Evolutionary conservation across 2,888 invertebrate species (phyloP).

Genomic region (Coenonympha arcania): DNA sequence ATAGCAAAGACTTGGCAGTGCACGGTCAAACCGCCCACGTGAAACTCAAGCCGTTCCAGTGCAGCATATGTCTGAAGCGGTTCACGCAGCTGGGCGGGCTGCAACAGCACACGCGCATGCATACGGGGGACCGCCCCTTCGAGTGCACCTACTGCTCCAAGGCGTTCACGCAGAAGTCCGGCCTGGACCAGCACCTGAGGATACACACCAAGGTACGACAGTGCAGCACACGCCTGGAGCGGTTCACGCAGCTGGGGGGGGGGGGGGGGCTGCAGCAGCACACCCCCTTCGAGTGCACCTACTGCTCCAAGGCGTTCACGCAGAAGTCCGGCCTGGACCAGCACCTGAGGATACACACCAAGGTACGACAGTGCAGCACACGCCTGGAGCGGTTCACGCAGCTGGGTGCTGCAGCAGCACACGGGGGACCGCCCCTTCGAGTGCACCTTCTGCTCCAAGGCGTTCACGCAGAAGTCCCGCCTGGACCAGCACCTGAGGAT

Average conservation of each 20-base stretch:
- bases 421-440: conserved; percentile 57
- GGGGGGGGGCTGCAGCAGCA: no score
- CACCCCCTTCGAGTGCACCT: no score
- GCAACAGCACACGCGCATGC: conserved; percentile 57
- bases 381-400: conserved; percentile 62
- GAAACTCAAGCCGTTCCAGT: conserved; percentile 55
- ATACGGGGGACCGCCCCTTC: conserved; percentile 59
- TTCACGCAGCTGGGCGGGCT: conserved; percentile 63
- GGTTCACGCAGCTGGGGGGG: no score
- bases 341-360: no score
- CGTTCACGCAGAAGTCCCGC: conserved; percentile 66
- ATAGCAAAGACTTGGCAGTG: conserved; percentile 37
- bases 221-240: no score
- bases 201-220: conserved; percentile 53
- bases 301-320: not conserved
- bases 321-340: not conserved
- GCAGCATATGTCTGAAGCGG: conserved; percentile 51
- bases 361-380: conserved; percentile 49
- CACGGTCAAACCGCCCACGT: conserved; percentile 48
- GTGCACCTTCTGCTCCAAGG: conserved; percentile 56
- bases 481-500: conserved; percentile 61
- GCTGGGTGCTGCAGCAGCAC: conserved; percentile 53
- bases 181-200: conserved; percentile 60
- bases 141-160: conserved; percentile 56
- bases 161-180: conserved; percentile 65